Evolutionary conservation across 2,888 invertebrate genomes (phyloP), one percentile per base, ranked within the genome.

Genomic region (Clistopyga incitator): DNA sequence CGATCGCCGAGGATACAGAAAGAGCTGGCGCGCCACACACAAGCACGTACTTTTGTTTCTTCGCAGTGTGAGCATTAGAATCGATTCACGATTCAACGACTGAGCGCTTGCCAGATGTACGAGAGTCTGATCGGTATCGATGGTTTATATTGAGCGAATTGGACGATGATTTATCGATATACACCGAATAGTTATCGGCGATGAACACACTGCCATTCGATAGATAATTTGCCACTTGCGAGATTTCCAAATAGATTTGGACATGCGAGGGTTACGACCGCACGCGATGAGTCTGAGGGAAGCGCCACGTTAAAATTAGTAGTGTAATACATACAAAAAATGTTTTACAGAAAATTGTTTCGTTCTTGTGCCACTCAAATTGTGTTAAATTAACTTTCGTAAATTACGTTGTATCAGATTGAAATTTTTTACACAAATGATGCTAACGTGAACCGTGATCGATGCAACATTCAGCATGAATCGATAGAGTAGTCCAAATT

Each of bases 81-180:
- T 15, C 20, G 20, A 54, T 54, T 54, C 20, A 3, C 10, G 20
- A 54, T 23, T 54, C 20, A 11, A 54, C 6, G 52, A 54, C 23
- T 45, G 15, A 13, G 45, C 13, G 13, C 6, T 52, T 18, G 74
- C 72, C 74, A 79, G 79, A 59, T 74, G 74, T 47, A 47, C 67
- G 68, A 70, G 78, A 61, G 34, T 75, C 42, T 6, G 80, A 80
- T 80, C 75, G 75, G 61, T 80, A 75, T 80, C 80, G 67, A 52
- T 61, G 25, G 54, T 3, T 52, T 52, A 6, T 59, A 80, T 74
- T 29, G 70, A 68, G 47, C 25, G 29, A 45, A 67, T 65, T 64
- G 61, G 42, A 38, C 23, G 34, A 64, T 64, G 20, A 75, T 50
- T 75, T 52, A 23, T 34, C n/a, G 74, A 50, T 59, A 29, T 20